Base-by-base conservation (phyloP, 2,888 invertebrate genomes). In the Phengaris arion region DNA sequence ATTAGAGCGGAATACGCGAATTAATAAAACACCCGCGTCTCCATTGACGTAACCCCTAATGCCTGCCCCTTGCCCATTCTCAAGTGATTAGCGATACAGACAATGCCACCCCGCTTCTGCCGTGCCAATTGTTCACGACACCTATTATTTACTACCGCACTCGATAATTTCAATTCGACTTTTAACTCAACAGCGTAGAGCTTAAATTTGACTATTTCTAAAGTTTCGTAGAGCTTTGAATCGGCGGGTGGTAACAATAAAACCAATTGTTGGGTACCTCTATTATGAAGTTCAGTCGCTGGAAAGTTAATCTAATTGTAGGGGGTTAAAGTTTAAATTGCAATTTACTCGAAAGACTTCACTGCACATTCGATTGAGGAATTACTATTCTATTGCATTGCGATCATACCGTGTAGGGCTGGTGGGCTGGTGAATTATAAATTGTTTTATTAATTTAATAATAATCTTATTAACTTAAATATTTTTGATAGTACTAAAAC, bases 161-260 rank as follows among this genome's bases (percentile, higher is more conserved):
- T 73, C 48, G 59, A 76, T 80, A 78, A 81, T 74, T 79, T 72
- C 86, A 83, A 83, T 77, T 79, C 81, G 75, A 80, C 82, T 75
- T 74, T 82, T 81, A 77, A 15, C 2, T 52, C 8, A 5, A 51
- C n/a, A 10, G 4, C 15, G 22, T 64, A 74, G 73, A 76, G 76
- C 78, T 77, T 75, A 75, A 78, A 77, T 68, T 77, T 74, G 75
- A 75, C 35, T 59, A 74, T 76, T 77, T 78, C 79, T 76, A 78
- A 78, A 76, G 78, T 79, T 75, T 77, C 74, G 79, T 78, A 72
- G 77, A 83, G 84, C 87, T 89, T 88, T 86, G 86, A 86, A 86
- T 82, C 91, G 87, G 86, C 92, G 92, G 92, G 92, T 88, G 92
- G 92, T 90, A 90, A 91, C 91, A 91, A 91, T 90, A 88, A 90